Conservation (phyloP, 2,797 vertebrate genomes). For the Merluccius polli region DNA sequence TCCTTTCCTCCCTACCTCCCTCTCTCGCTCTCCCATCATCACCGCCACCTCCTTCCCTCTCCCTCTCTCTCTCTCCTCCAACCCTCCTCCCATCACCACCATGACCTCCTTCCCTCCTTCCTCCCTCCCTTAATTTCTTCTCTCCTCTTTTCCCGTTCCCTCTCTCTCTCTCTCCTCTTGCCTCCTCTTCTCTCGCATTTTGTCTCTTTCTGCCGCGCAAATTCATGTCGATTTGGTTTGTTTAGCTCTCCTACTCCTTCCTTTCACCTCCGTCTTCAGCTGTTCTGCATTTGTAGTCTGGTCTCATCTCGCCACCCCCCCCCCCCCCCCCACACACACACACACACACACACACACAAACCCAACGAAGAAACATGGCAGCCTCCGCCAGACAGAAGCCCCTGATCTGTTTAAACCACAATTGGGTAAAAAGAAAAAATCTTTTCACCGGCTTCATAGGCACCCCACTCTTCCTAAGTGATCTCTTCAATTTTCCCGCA, state of each 20-base stretch:
- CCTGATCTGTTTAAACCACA: conserved; percentile 35
- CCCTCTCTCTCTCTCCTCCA: neutral
- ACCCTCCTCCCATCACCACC: too few relatives aligned
- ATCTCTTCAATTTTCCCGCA: neutral
- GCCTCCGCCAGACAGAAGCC: conserved; percentile 27
- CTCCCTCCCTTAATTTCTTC: too few relatives aligned
- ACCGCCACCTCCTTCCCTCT: conserved; percentile 5
- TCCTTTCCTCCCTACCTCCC: too few relatives aligned
- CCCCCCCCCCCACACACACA: conserved; percentile 35
- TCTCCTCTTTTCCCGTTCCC: neutral
- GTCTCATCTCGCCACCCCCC: conserved; percentile 45
- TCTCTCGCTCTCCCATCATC: conserved; percentile 2
- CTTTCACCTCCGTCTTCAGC: conserved; percentile 42
- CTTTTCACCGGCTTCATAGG: neutral
- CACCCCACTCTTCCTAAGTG: neutral
- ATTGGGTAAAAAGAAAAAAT: neutral
- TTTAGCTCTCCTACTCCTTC: neutral
- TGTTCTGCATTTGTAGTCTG: too few relatives aligned
- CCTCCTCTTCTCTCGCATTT: neutral
- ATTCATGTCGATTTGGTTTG: neutral
- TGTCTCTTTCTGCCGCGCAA: neutral
- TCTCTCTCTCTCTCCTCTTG: neutral
- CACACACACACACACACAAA: conserved; percentile 34
- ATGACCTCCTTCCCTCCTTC: neutral
- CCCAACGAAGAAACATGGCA: conserved; percentile 69